A percentile compares a stretch with the other conserved stretches of the same genome.
phyloP scores from a whole-genome alignment of 2,797 vertebrate genomes.

The Falco berigora region DNA sequence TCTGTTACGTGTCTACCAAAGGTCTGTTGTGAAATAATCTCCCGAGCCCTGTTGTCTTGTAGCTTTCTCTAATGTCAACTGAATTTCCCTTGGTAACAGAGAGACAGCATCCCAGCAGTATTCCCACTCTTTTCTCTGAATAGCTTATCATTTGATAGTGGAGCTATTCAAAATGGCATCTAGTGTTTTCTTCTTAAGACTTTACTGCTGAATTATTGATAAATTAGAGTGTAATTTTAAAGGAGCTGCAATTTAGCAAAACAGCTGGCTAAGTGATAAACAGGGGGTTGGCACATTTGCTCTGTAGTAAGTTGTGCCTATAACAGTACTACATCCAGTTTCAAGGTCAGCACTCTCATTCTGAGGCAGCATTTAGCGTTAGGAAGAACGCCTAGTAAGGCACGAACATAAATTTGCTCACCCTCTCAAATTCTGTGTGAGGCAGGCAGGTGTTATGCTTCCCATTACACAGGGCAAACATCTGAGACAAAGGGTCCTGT shows the following conservation, averaged over 20 bases:
- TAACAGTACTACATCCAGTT: background rate
- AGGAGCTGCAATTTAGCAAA: slow-evolving; percentile 32
- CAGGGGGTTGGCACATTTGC: background rate
- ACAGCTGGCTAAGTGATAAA: slow-evolving; percentile 31
- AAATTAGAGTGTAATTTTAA: slow-evolving; percentile 30
- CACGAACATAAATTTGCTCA: background rate
- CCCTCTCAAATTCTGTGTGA: background rate
- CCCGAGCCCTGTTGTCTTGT: background rate
- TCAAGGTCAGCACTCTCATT: slow-evolving; percentile 4
- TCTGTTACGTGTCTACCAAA: background rate
- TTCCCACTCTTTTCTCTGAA: background rate
- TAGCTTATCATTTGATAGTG: background rate
- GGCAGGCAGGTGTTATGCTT: background rate
- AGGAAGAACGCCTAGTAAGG: background rate
- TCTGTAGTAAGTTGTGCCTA: background rate
- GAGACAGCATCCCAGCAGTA: background rate
- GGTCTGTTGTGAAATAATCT: slow-evolving; percentile 33
- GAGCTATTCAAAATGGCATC: slow-evolving; percentile 51
- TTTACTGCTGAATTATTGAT: slow-evolving; percentile 39
- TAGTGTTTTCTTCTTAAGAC: background rate
- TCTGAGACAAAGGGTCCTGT: background rate
- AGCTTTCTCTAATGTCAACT: background rate
- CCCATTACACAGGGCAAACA: background rate
- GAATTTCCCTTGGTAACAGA: background rate
- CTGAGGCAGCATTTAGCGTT: background rate